Conservation (phyloP, 2,113 vertebrate genomes). For the Gallinago media region DNA sequence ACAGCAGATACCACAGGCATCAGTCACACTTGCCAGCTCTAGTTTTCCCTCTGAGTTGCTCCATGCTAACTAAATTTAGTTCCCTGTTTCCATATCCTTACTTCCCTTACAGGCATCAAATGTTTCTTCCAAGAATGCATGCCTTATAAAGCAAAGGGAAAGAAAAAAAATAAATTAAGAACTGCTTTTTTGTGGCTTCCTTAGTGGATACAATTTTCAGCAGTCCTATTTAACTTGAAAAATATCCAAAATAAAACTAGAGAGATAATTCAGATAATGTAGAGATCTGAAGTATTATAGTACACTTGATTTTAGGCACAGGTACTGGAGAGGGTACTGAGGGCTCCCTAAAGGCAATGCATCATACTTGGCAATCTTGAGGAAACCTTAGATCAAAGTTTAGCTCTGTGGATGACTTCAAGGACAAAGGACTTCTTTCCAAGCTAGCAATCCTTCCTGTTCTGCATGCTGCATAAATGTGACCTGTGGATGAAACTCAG, state of each 20-base stretch:
- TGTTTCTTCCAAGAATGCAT: not conserved
- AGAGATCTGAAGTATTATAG: not conserved
- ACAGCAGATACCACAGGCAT: not conserved
- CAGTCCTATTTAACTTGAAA: not conserved
- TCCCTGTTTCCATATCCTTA: not conserved
- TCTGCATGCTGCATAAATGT: not conserved
- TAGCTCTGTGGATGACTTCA: not conserved
- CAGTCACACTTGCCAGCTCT: not conserved
- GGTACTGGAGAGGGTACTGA: not conserved
- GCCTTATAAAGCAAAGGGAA: not conserved
- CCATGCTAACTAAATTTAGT: not conserved
- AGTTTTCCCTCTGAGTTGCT: not conserved
- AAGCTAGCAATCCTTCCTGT: not conserved
- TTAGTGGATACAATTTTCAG: not conserved
- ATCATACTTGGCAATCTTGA: not conserved
- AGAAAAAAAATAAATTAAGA: not conserved
- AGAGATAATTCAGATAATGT: not conserved
- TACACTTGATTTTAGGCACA: not conserved
- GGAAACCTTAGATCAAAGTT: not conserved
- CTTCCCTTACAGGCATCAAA: not conserved
- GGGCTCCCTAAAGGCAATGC: not conserved
- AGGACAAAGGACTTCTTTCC: not conserved
- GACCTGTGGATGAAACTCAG: not conserved
- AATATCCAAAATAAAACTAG: not conserved
- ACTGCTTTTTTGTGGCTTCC: not conserved